phyloP scores from a whole-genome alignment of 2,888 invertebrate species.

The Brachypterus glaber region DNA sequence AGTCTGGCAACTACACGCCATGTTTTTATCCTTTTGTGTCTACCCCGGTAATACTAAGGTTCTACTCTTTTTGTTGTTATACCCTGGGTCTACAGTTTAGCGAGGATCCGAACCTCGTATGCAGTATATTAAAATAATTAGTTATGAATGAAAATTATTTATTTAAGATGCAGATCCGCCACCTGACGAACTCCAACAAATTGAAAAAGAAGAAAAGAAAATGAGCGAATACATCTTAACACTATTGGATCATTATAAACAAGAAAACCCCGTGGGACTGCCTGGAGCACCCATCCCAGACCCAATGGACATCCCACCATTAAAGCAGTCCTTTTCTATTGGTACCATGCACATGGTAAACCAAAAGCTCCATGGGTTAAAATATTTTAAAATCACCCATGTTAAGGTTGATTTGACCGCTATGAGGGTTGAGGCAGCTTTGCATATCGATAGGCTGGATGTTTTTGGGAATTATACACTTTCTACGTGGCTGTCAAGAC shows the following conservation, averaged over 20 bases:
- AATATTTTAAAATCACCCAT: slow-evolving; percentile 65
- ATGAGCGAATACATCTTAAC: slow-evolving; percentile 61
- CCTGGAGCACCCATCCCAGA: slow-evolving; percentile 72
- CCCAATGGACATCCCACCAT: slow-evolving; percentile 69
- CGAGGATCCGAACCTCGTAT: too few species aligned
- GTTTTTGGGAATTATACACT: slow-evolving; percentile 69
- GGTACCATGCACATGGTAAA: slow-evolving; percentile 62
- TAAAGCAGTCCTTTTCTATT: slow-evolving; percentile 60
- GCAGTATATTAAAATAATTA: too few species aligned
- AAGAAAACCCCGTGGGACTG: slow-evolving; percentile 69
- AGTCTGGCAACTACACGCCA: too few species aligned
- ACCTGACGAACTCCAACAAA: too few species aligned
- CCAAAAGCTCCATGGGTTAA: slow-evolving; percentile 63
- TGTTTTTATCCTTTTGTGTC: too few species aligned
- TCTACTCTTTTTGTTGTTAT: too few species aligned
- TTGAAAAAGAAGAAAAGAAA: slow-evolving; percentile 49
- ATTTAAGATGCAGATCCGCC: too few species aligned
- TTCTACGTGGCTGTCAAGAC: slow-evolving; percentile 58
- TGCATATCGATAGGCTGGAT: slow-evolving; percentile 60
- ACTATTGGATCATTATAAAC: slow-evolving; percentile 69
- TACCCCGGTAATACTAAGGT: too few species aligned
- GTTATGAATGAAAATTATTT: too few species aligned
- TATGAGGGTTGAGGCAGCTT: slow-evolving; percentile 66
- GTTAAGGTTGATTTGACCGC: slow-evolving; percentile 62
- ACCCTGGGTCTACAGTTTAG: too few species aligned